Base-by-base conservation (phyloP, 2,888 invertebrate species). In the Andrena chrysosceles region DNA sequence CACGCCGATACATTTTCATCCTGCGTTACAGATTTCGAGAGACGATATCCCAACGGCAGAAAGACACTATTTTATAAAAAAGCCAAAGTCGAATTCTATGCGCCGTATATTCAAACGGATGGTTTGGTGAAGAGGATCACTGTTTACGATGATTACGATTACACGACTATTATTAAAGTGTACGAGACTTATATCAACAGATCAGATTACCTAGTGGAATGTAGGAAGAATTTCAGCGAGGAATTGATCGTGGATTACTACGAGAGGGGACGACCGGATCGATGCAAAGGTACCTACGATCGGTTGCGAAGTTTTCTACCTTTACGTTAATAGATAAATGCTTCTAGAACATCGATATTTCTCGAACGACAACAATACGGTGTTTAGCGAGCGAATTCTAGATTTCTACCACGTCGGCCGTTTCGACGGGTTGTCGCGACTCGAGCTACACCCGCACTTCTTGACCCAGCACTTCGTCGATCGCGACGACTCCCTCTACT, bases 11-110 rank as follows among this genome's bases (percentile, higher is more conserved):
- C 1, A 31, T 66, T 33, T 42, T 29, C 31, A 48, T 68, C 29
- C 54, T 52, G 26, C 31, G 0, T 83, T 85, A 6, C 92, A 95
- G 96, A 96, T 76, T 96, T 94, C 83, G 96, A 96, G 77, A 95
- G 95, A 84, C 95, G 97, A 10, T 98, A 96, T 93, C 98, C 98
- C 0, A 96, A 96, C 29, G 96, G 96, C 33, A 95, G 95, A 62
- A 97, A 96, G 92, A 95, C 94, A 2, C 94, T 96, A 1, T 95
- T 96, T 84, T 98, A 96, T 92, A 97, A 97, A 92, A 96, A 96
- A 87, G 96, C 96, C 0, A 94, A 97, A 54, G 94, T 97, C 7
- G 97, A 98, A 92, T 96, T 97, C 84, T 98, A 96, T 93, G 96
- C 98, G 0, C 96, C 97, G 0, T 98, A 98, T 89, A 95, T 96